Base-by-base conservation (phyloP, 2,797 vertebrate species). In the Zonotrichia albicollis region DNA sequence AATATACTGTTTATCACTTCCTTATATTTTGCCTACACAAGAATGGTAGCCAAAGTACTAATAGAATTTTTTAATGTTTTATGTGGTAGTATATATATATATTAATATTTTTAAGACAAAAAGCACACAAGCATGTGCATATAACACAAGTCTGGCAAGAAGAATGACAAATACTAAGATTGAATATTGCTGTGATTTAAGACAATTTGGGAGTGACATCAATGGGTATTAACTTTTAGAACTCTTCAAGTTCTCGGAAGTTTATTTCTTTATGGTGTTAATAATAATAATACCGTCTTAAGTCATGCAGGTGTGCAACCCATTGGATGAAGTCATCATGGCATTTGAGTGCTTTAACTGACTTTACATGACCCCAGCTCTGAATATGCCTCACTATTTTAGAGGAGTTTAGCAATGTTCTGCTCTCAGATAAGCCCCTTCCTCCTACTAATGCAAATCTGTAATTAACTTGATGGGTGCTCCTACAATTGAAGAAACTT, bases 71-170 rank as follows among this genome's bases (percentile, higher is more conserved):
- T 53, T 22, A 7, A 32, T 22, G 5, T 40, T 58, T 66, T 62
- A 46, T 45, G 5, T 36, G 42, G 16, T 15, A 26, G 5, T 36
- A 53, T n/a, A 19, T 17, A 9, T 34, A 46, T 17, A 9, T 34
- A 46, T 43, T 30, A 19, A 20, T 62, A 58, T 19, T 68, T 65
- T 5, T 53, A 32, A 38, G 17, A 38, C 11, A 55, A 23, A 72
- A 73, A 67, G 5, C 13, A 58, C 21, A 73, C 3, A 32, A 57
- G 2, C 5, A 3, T 11, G 10, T 23, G 6, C 1, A 3, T 11
- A 5, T 77, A 61, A n/a, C 11, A 55, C 4, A 43, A 19, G 5
- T 13, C n/a, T 21, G 7, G 38, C 16, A 61, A 32, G 13, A 77
- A 81, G 23, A 32, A 34, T 23, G 3, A 38, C 13, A 76, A 76